phyloP scores from a whole-genome alignment of 2,797 vertebrate genomes.

The Crypturellus tataupa region DNA sequence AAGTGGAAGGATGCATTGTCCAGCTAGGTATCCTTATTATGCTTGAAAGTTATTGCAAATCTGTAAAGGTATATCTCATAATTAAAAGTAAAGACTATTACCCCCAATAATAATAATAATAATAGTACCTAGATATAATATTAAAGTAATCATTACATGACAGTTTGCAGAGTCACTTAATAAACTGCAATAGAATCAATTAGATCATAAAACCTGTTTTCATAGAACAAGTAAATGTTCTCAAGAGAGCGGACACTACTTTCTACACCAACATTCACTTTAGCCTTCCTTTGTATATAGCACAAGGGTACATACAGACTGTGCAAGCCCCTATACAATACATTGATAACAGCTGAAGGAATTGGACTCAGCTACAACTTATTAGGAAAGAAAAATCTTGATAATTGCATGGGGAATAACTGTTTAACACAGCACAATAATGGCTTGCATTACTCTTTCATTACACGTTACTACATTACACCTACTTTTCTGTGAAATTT shows the following conservation, averaged over 20 bases:
- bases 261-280: not conserved
- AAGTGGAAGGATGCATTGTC: not conserved
- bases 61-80: not conserved
- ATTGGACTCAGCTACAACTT: not conserved
- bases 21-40: not conserved
- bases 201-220: not conserved
- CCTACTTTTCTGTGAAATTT: not conserved
- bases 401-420: not conserved
- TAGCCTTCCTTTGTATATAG: not conserved
- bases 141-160: not conserved
- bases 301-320: not conserved
- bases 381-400: not conserved
- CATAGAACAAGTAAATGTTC: not conserved
- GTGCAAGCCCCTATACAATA: not conserved
- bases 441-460: not conserved
- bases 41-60: not conserved
- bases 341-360: not conserved
- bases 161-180: not conserved
- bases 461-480: not conserved
- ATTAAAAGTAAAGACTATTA: slow-evolving; percentile 30
- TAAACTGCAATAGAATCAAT: not conserved
- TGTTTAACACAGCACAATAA: not conserved
- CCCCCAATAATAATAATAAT: not conserved
- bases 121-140: not conserved
- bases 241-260: not conserved